These are phyloP conservation scores for Bolborhynchus lineola DNA, from an alignment of 2,113 vertebrate species.

Conservation along the genomic window DNA sequence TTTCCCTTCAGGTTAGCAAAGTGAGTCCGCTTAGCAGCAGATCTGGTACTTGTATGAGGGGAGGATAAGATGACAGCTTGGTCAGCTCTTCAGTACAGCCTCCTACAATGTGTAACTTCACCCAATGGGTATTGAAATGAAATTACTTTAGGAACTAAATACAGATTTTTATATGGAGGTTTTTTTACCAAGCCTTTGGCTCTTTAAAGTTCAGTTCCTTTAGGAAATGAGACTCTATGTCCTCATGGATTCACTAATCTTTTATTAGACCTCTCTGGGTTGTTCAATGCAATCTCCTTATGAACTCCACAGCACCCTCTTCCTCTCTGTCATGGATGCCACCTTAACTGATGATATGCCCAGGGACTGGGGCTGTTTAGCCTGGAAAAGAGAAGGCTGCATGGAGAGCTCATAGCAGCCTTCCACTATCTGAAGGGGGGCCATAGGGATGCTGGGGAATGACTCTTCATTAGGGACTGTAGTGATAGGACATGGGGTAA, in stretches of 20 bases:
- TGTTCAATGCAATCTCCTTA: rapidly evolving
- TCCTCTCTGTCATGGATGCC: rapidly evolving
- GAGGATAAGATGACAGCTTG: background rate
- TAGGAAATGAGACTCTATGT: background rate
- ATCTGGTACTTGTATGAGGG: rapidly evolving
- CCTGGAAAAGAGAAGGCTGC: too few species aligned
- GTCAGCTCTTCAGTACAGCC: background rate
- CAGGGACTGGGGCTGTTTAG: too few species aligned
- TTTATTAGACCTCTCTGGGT: background rate
- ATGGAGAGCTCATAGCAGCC: too few species aligned
- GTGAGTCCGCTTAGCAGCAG: background rate
- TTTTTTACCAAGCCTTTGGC: background rate
- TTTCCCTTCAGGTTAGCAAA: background rate
- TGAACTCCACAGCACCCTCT: background rate
- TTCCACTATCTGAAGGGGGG: too few species aligned
- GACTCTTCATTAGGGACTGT: too few species aligned
- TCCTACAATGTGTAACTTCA: rapidly evolving
- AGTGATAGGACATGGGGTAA: too few species aligned
- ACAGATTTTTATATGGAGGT: rapidly evolving
- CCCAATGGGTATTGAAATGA: background rate
- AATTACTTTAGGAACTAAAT: background rate
- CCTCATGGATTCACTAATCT: background rate
- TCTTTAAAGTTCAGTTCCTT: background rate
- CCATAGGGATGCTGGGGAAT: too few species aligned
- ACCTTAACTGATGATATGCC: rapidly evolving